Percentiles rank a stretch among this genome's conserved stretches.
Evolutionary conservation across 2,797 vertebrate genomes (phyloP).

Genomic region (Amniataba percoides): DNA sequence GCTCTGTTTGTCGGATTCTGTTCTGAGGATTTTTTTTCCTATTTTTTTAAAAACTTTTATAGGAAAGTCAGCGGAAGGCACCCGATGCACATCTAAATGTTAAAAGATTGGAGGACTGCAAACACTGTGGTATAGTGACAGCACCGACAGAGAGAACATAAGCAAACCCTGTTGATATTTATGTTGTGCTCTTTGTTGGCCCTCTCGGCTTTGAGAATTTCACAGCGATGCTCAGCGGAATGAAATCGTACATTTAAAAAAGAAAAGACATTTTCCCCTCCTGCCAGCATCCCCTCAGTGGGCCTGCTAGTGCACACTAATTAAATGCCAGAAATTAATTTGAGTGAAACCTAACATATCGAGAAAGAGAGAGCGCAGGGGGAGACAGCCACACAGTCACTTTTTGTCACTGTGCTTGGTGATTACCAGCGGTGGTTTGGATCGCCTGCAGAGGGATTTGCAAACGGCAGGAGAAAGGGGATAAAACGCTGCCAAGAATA

Average conservation of each 20-base stretch:
- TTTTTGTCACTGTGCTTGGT: conserved; percentile 49
- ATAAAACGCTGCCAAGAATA: conserved; percentile 50
- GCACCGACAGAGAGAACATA: conserved; percentile 36
- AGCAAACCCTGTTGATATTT: conserved; percentile 51
- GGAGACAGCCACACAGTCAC: conserved; percentile 40
- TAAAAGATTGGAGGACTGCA: conserved; percentile 29
- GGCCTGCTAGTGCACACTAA: conserved; percentile 60
- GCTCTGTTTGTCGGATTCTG: conserved; percentile 46
- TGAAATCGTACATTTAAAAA: conserved; percentile 59
- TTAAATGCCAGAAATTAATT: conserved; percentile 77
- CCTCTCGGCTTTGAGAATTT: conserved; percentile 47
- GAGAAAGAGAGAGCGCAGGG: conserved; percentile 49
- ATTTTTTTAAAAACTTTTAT: conserved; percentile 48
- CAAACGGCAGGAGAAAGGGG: conserved; percentile 40
- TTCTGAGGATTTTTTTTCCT: conserved; percentile 45
- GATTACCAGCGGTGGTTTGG: conserved; percentile 57
- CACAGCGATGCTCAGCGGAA: conserved; percentile 44
- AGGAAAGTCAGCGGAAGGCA: conserved; percentile 37
- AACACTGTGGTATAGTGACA: conserved; percentile 37
- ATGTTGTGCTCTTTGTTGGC: conserved; percentile 38
- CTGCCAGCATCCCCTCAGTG: conserved; percentile 53
- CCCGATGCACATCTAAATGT: conserved; percentile 47
- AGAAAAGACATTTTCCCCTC: conserved; percentile 27
- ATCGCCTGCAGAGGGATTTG: conserved; percentile 60
- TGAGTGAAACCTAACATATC: conserved; percentile 61